Evolutionary conservation across 2,888 invertebrate genomes (phyloP), one percentile per base, ranked within the genome.

Genomic region (Trichacis sp.): DNA sequence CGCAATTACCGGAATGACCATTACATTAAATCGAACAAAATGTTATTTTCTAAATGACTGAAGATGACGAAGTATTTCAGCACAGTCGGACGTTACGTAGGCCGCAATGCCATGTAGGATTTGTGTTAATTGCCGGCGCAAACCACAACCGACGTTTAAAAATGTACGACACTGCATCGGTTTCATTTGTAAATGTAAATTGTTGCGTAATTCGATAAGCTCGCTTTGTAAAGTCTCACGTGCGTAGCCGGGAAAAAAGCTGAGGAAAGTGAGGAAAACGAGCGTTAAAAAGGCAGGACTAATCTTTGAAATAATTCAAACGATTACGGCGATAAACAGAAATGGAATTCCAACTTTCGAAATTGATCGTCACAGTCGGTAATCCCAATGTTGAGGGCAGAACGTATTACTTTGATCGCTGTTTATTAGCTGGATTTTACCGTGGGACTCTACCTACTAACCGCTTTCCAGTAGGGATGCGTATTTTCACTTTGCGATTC

Each of bases 51-150:
- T n/a, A n/a, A n/a, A n/a, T n/a, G n/a, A n/a, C n/a, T n/a, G 55
- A 57, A 60, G 57, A 56, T 56, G 56, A 53, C 48, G 50, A 50
- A 60, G 53, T 46, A 40, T 51, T 62, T 52, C 43, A 56, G 48
- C 66, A 56, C 49, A 49, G 51, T 63, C 55, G 38, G 60, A 60
- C 57, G 33, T 49, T 54, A 64, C 64, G 68, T 68, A 64, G 64
- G 68, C 48, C 68, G 75, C 74, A 74, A 74, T 74, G 73, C 69
- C 72, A 73, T 72, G 73, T 73, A 73, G 71, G 73, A 76, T 76
- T 72, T 72, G 76, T 74, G 73, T 72, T 76, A 76, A 76, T 76
- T 76, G 74, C 72, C 69, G 67, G 47, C 49, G 67, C 68, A 64
- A 65, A 72, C 65, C 70, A 69, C 70, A 72, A 70, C 17, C 17